These are phyloP conservation scores for Nyctalus aviator DNA, from an alignment of 2,797 vertebrate species.

Conservation along the genomic window DNA sequence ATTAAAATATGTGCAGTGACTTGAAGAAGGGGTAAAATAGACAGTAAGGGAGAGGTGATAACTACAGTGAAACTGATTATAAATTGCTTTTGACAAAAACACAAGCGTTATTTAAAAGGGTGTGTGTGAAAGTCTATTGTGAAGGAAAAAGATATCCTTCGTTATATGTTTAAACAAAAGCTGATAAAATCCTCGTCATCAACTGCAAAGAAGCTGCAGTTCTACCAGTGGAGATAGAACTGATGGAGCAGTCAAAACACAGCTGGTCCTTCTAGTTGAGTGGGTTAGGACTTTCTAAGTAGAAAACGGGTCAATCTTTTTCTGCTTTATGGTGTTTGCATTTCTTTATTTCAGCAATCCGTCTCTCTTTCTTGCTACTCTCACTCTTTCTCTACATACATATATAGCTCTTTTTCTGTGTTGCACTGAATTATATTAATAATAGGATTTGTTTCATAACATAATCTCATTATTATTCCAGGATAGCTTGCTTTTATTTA, in stretches of 20 bases:
- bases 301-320: not conserved
- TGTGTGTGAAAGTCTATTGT: not conserved
- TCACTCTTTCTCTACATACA: too few relatives aligned
- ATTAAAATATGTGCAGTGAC: not conserved
- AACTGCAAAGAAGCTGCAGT: not conserved
- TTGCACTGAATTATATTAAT: not conserved
- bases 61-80: not conserved
- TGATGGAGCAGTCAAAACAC: not conserved
- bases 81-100: slow-evolving; percentile 19
- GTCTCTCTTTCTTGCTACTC: not conserved
- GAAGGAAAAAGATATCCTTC: not conserved
- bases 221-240: not conserved
- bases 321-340: not conserved
- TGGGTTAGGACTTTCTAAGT: not conserved
- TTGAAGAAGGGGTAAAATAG: not conserved
- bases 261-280: not conserved
- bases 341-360: not conserved
- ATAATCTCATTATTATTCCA: not conserved
- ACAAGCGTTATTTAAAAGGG: not conserved
- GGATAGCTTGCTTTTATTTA: not conserved
- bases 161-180: not conserved
- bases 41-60: not conserved
- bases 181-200: not conserved
- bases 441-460: not conserved
- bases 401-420: not conserved